Evolutionary conservation across 2,113 vertebrate genomes (phyloP).

Genomic region (Atrichornis clamosus): DNA sequence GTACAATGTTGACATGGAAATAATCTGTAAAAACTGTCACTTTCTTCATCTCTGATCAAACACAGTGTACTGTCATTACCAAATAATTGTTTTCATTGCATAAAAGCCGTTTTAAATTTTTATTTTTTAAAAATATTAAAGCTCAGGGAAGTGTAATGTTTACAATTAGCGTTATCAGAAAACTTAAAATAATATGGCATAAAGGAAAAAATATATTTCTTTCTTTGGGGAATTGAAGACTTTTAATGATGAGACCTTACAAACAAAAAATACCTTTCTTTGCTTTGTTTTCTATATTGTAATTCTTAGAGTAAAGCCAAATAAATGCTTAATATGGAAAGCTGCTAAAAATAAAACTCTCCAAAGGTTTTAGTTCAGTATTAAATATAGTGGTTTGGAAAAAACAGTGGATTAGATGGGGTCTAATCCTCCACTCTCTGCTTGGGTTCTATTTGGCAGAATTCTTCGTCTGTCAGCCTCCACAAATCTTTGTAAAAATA

Average conservation of each 20-base stretch:
- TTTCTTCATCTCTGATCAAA: constrained; percentile 56
- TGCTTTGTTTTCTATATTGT: not conserved
- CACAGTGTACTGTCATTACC: constrained; percentile 11
- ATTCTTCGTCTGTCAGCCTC: not conserved
- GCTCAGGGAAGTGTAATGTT: not conserved
- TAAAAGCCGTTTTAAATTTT: constrained; percentile 22
- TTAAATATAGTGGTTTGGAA: constrained; percentile 15
- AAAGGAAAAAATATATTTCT: not conserved
- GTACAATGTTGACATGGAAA: constrained; percentile 45
- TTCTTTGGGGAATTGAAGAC: not conserved
- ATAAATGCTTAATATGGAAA: not conserved
- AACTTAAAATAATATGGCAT: not conserved
- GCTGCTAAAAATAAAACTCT: constrained; percentile 4
- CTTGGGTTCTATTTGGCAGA: not conserved
- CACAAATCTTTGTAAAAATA: constrained; percentile 33
- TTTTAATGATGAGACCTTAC: not conserved
- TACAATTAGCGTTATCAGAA: constrained; percentile 12
- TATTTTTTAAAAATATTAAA: not conserved
- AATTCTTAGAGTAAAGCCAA: not conserved
- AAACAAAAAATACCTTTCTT: not conserved
- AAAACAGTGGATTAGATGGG: not conserved
- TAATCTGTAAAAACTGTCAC: constrained; percentile 40
- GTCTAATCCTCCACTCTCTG: constrained; percentile 8
- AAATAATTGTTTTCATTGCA: constrained; percentile 56
- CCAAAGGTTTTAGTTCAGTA: not conserved